Evolutionary conservation across 1,140 invertebrate genomes (phyloP).

Genomic region (Trichonephila clavipes): DNA sequence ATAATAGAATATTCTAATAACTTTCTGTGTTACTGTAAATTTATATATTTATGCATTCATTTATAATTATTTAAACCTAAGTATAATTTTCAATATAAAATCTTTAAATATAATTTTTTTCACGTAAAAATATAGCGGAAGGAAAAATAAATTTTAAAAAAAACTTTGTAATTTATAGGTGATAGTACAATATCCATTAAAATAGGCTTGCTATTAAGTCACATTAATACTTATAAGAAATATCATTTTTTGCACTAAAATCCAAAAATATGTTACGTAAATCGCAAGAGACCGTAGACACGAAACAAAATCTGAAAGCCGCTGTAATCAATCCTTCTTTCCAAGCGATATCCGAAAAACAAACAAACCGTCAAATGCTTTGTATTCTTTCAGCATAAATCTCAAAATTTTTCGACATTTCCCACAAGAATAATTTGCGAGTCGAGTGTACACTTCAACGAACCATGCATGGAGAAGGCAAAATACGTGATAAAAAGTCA

Average conservation of each 20-base stretch:
- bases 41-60: too few relatives aligned
- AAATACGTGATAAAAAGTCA: constrained; percentile 6
- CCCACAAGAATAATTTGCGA: constrained; percentile 44
- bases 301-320: not conserved
- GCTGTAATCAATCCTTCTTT: not conserved
- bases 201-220: not conserved
- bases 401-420: constrained; percentile 7
- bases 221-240: not conserved
- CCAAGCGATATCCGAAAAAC: not conserved
- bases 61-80: too few relatives aligned
- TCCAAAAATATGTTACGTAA: not conserved
- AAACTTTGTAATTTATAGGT: not conserved
- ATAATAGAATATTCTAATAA: too few relatives aligned
- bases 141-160: not conserved
- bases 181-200: not conserved
- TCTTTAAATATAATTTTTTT: too few relatives aligned
- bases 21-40: too few relatives aligned
- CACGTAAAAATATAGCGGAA: too few relatives aligned
- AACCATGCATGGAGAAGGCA: not conserved
- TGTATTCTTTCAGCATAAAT: constrained; percentile 1
- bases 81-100: too few relatives aligned
- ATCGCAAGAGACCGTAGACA: not conserved
- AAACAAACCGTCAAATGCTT: not conserved
- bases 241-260: not conserved
- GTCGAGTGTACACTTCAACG: not conserved